A percentile compares a stretch with the other conserved stretches of the same genome.
Evolutionary conservation across 2,888 invertebrate genomes (phyloP).

Genomic region (Pseudoips prasinana): DNA sequence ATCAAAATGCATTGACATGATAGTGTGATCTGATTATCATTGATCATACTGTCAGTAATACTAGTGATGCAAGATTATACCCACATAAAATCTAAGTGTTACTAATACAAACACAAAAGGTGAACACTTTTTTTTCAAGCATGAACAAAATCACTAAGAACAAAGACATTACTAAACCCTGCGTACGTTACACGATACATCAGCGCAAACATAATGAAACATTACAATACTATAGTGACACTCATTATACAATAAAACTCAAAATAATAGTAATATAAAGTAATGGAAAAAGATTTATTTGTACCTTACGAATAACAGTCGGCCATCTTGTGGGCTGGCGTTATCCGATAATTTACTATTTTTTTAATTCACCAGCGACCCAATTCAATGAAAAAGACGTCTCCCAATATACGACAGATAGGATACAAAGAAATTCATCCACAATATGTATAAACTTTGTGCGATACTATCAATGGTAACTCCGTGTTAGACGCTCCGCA

Average conservation of each 20-base stretch:
- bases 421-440: slow-evolving; percentile 42
- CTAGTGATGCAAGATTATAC: slow-evolving; percentile 4
- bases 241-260: slow-evolving; percentile 28
- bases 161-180: slow-evolving; percentile 54
- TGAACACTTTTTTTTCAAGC: slow-evolving; percentile 34
- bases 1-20: slow-evolving; percentile 28
- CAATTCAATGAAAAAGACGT: slow-evolving; percentile 44
- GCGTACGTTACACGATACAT: slow-evolving; percentile 17
- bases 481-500: slow-evolving; percentile 53
- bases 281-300: slow-evolving; percentile 58
- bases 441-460: slow-evolving; percentile 43
- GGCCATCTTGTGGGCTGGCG: slow-evolving; percentile 81
- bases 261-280: slow-evolving; percentile 35
- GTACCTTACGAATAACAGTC: slow-evolving; percentile 81
- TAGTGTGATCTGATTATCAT: too few relatives aligned
- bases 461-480: slow-evolving; percentile 46
- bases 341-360: slow-evolving; percentile 72
- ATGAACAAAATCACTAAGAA: slow-evolving; percentile 42
- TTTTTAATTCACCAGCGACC: slow-evolving; percentile 56
- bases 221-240: slow-evolving; percentile 28
- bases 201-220: slow-evolving; percentile 26
- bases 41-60: slow-evolving; percentile 6
- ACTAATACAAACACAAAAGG: slow-evolving; percentile 33
- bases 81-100: slow-evolving; percentile 14
- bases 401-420: slow-evolving; percentile 42